These are phyloP conservation scores for Boloria euphrosyne DNA, from an alignment of 2,888 invertebrate species.

Conservation along the genomic window DNA sequence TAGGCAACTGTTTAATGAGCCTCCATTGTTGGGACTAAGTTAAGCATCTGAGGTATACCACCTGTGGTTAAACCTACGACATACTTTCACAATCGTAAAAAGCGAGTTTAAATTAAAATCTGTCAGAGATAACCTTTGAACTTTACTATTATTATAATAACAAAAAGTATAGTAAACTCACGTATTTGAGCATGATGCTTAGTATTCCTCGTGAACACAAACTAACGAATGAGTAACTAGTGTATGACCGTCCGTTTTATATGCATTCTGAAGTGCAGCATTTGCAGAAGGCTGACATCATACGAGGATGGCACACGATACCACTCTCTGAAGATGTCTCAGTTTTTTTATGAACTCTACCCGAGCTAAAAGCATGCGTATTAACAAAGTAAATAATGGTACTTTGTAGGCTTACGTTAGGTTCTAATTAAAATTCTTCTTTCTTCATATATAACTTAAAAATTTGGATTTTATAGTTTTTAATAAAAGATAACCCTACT, in stretches of 20 bases:
- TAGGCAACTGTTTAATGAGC: conserved; percentile 28
- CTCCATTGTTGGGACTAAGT: conserved; percentile 41
- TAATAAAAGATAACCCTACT: no score
- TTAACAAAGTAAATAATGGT: conserved; percentile 30
- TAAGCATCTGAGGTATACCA: conserved; percentile 14
- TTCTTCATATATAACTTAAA: neutral
- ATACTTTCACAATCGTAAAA: conserved; percentile 51
- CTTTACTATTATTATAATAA: conserved; percentile 46
- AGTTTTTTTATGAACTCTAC: conserved; percentile 58
- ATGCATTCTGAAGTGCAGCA: conserved; percentile 70
- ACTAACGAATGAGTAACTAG: conserved; percentile 78
- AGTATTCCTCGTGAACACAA: conserved; percentile 75
- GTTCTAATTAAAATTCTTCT: neutral
- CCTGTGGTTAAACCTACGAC: conserved; percentile 50
- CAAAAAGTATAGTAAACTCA: conserved; percentile 57
- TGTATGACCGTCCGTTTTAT: conserved; percentile 74
- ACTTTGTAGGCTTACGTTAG: conserved; percentile 32
- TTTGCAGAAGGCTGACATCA: conserved; percentile 73
- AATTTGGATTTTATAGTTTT: neutral
- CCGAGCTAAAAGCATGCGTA: conserved; percentile 43
- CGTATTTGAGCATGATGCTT: conserved; percentile 79
- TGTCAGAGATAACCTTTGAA: conserved; percentile 26
- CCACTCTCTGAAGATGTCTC: conserved; percentile 53
- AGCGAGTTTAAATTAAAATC: conserved; percentile 22
- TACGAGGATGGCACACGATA: conserved; percentile 60